Evolutionary conservation across 2,888 invertebrate species (phyloP).

Genomic region (Ophion ventricosus): DNA sequence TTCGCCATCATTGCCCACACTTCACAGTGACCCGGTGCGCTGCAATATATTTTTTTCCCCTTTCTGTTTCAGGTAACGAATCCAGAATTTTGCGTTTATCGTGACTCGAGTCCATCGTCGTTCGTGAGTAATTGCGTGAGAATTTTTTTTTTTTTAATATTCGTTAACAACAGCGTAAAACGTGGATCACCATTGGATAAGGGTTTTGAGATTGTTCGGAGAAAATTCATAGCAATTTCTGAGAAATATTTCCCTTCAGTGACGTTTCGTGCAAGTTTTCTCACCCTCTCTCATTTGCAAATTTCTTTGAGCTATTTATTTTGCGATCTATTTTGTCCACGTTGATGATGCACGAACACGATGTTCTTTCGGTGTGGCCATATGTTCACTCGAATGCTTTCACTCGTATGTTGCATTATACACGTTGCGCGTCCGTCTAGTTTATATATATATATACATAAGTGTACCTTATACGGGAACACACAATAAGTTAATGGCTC

Average conservation of each 20-base stretch:
- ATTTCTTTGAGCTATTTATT: background rate
- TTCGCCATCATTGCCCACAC: too few relatives aligned
- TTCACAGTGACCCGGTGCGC: background rate
- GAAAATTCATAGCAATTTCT: background rate
- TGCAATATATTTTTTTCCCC: background rate
- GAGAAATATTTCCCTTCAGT: background rate
- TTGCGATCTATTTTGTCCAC: background rate
- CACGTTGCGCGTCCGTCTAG: background rate
- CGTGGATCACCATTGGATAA: background rate
- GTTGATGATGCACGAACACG: background rate
- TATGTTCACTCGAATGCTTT: constrained; percentile 22
- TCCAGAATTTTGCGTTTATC: constrained; percentile 6
- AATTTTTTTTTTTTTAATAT: too few relatives aligned
- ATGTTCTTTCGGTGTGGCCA: background rate
- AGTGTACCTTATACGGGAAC: constrained; percentile 14
- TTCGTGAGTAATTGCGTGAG: constrained; percentile 41
- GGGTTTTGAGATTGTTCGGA: background rate
- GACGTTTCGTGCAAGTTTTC: background rate
- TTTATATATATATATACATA: background rate
- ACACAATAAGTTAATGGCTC: constrained; percentile 57
- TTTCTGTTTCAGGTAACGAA: constrained; percentile 52
- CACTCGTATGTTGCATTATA: constrained; percentile 1
- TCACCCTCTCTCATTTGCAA: background rate
- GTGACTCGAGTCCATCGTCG: background rate
- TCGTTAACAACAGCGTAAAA: background rate